Base-by-base conservation (phyloP, 2,888 invertebrate species). In the Abscondita cerata region DNA sequence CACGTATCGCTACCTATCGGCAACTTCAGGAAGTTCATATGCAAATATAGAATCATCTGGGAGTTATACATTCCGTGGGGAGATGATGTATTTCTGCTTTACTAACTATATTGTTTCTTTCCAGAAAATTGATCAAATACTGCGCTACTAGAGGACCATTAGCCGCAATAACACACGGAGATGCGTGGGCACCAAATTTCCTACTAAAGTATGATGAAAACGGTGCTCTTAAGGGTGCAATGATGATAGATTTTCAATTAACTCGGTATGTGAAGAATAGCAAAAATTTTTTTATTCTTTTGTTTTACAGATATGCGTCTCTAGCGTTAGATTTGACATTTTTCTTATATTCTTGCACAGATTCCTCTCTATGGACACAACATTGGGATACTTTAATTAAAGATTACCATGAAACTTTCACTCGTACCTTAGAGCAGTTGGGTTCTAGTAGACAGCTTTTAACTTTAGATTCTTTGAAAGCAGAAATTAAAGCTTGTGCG, bases 151-250 rank as follows among this genome's bases (percentile, higher is more conserved):
- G 68, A 54, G 72, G 71, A 1, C 74, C 75, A 38, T 77, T 80
- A 20, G 77, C 85, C 0, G 87, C 87, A 0, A 84, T 91, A 20
- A 86, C 84, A 0, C 90, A 91, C 60, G 91, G 91, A 0, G 91
- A 92, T 73, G 85, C 86, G 36, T 91, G 91, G 91, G 84, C 87
- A 0, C 89, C 89, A n/a, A 91, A 92, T 74, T 91, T 91, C 68
- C 75, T 91, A 0, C 84, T 85, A 6, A 83, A 84, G 41, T 81
- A 81, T 54, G 50, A 59, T 5, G 69, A 77, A 54, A 67, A 67
- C 8, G 67, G 65, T 11, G 55, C 52, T 48, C 81, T 82, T 68
- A 79, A 77, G 3, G 81, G 82, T 59, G 83, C 83, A 0, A 84
- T 86, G 68, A 81, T 91, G 61, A 87, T 91, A 33, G 91, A 91